Evolutionary conservation across 2,113 vertebrate species (phyloP), one percentile per base, ranked within the genome.

Genomic region (Arizona elegans): DNA sequence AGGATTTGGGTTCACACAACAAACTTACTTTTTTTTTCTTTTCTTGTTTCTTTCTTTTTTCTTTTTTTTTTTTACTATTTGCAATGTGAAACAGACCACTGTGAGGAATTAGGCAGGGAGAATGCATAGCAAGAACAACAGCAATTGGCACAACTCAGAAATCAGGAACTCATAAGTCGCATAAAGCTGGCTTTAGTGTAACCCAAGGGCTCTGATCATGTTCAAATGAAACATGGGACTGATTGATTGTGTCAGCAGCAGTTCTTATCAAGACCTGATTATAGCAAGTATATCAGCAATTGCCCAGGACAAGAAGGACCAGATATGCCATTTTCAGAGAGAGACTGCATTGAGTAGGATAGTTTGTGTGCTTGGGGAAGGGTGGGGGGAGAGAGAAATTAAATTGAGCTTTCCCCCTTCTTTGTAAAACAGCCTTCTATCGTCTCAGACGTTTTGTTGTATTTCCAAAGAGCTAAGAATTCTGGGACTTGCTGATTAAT

Each of bases 121-220:
- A 96, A 96, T 94, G 96, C 95, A 96, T 94, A 96, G 93, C 65
- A 96, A 96, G 88, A 65, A 94, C 96, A 95, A 58, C 15, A 53
- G 15, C 11, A 26, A 97, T 97, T 94, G 95, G 96, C 96, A 95
- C 96, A 97, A 97, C 97, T 96, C 97, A 97, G 89, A 98, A 98
- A 98, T 98, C 97, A 98, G 98, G 97, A 98, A 98, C 97, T 97
- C 98, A 98, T 98, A 98, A 98, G 96, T 97, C 97, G 97, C 97
- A 98, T 98, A 98, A 97, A 98, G 98, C 98, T 98, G 97, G 97
- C 96, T 99, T 97, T 98, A 98, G 95, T 97, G 98, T 98, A 97
- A 97, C 97, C 97, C 97, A 90, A 96, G 96, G 90, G 95, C 92
- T 95, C 95, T 98, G 98, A 99, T 98, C 97, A 97, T 97, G 98